Conservation (phyloP, 1,140 invertebrate species). For the Spodoptera frugiperda region DNA sequence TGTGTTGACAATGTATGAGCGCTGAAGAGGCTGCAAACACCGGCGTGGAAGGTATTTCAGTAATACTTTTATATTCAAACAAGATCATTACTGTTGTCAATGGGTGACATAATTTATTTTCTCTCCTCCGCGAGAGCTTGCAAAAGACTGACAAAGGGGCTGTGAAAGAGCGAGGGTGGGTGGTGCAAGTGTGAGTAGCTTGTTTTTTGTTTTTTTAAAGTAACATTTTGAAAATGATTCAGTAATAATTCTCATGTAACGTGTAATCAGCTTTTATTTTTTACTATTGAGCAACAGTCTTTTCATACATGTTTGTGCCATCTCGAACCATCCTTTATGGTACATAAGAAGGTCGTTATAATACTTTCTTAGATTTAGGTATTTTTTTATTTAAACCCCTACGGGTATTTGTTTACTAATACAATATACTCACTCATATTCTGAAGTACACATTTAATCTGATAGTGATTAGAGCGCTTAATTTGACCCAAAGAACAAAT, state of each 20-base stretch:
- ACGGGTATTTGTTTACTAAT: too few relatives aligned
- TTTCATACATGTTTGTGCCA: too few relatives aligned
- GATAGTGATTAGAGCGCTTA: too few relatives aligned
- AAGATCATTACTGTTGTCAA: conserved; percentile 54
- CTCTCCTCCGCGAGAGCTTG: conserved; percentile 43
- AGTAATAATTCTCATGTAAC: not conserved
- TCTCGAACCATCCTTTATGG: too few relatives aligned
- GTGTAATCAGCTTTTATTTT: not conserved
- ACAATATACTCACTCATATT: too few relatives aligned
- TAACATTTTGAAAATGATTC: not conserved
- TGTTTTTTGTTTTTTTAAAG: too few relatives aligned
- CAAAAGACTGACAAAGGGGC: conserved; percentile 54
- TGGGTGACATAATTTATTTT: conserved; percentile 56
- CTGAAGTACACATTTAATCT: too few relatives aligned
- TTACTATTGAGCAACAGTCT: too few relatives aligned
- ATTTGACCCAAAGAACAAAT: too few relatives aligned
- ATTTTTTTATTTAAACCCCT: too few relatives aligned
- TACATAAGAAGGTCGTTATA: too few relatives aligned
- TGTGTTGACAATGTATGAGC: not conserved
- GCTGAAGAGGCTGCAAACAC: not conserved
- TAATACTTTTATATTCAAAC: conserved; percentile 46
- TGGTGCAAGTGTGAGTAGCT: conserved; percentile 33
- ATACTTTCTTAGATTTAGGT: too few relatives aligned
- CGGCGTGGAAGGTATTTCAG: conserved; percentile 5
- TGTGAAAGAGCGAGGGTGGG: conserved; percentile 41